Percentiles rank a stretch among this genome's conserved stretches.
These are phyloP conservation scores for Cryptophagus acutangulus DNA, from an alignment of 2,888 invertebrate genomes.

Conservation along the genomic window DNA sequence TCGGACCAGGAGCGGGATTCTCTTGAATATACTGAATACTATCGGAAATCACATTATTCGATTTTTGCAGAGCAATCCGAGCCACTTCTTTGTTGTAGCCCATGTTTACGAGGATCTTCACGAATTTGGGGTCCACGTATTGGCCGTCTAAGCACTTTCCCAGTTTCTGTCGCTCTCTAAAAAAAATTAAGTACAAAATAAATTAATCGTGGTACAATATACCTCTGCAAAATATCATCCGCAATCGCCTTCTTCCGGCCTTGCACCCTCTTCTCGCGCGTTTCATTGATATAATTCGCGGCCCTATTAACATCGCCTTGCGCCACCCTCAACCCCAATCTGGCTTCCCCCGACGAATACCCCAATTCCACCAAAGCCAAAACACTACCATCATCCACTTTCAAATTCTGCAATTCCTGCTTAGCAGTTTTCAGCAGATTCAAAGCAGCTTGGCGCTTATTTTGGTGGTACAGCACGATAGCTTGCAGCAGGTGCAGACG, in stretches of 20 bases:
- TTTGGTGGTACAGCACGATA: slow-evolving; percentile 73
- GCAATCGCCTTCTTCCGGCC: slow-evolving; percentile 51
- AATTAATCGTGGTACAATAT: slow-evolving; percentile 7
- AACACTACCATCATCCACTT: slow-evolving; percentile 56
- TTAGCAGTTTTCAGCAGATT: slow-evolving; percentile 59
- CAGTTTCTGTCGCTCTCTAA: slow-evolving; percentile 50
- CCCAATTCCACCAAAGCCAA: slow-evolving; percentile 57
- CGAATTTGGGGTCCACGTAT: slow-evolving; percentile 51
- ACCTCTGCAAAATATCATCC: slow-evolving; percentile 48
- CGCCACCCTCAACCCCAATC: slow-evolving; percentile 63
- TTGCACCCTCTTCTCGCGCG: slow-evolving; percentile 50
- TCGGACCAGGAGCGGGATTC: slow-evolving; percentile 50
- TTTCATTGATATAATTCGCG: slow-evolving; percentile 60
- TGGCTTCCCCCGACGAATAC: slow-evolving; percentile 62
- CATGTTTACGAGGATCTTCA: slow-evolving; percentile 60
- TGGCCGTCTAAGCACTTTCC: slow-evolving; percentile 60
- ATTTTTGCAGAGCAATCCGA: slow-evolving; percentile 57
- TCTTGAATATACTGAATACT: slow-evolving; percentile 63
- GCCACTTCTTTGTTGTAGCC: slow-evolving; percentile 61
- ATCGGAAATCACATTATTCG: slow-evolving; percentile 64
- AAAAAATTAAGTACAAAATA: slow-evolving; percentile 13
- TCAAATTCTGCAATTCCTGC: slow-evolving; percentile 58
- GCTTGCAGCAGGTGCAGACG: slow-evolving; percentile 76
- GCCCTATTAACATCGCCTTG: slow-evolving; percentile 57
- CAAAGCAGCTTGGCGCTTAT: slow-evolving; percentile 60